Evolutionary conservation across 1,140 invertebrate genomes (phyloP).

Genomic region (Bombus difficillimus): DNA sequence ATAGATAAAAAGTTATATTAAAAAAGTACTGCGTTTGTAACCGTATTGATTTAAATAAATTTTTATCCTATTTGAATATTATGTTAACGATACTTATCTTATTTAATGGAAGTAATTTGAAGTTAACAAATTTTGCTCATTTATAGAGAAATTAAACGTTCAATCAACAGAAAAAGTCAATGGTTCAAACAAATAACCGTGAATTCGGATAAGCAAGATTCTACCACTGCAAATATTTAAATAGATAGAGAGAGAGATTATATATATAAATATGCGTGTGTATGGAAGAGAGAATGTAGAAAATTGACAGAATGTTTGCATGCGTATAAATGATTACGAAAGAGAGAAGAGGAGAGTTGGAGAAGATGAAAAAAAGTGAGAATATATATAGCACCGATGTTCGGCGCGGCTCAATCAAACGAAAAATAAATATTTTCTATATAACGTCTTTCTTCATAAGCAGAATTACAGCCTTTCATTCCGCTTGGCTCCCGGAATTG

Average conservation of each 20-base stretch:
- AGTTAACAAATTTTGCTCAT: background rate
- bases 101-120: background rate
- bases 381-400: conserved; percentile 69
- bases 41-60: background rate
- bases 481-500: conserved; percentile 59
- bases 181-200: background rate
- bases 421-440: conserved; percentile 82
- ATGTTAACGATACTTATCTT: background rate
- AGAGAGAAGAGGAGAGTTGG: background rate
- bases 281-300: conserved; percentile 7
- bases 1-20: background rate
- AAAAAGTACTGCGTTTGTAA: background rate
- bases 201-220: conserved; percentile 31
- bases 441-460: conserved; percentile 75
- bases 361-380: conserved; percentile 50
- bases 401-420: conserved; percentile 70
- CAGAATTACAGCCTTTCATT: conserved; percentile 76
- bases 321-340: background rate
- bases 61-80: background rate
- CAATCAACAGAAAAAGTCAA: conserved; percentile 26
- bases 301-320: background rate
- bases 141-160: conserved; percentile 21
- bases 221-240: conserved; percentile 46
- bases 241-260: conserved; percentile 56
- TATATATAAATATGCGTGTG: background rate